Conservation (phyloP, 2,113 vertebrate species). For the Pontoporia blainvillei region DNA sequence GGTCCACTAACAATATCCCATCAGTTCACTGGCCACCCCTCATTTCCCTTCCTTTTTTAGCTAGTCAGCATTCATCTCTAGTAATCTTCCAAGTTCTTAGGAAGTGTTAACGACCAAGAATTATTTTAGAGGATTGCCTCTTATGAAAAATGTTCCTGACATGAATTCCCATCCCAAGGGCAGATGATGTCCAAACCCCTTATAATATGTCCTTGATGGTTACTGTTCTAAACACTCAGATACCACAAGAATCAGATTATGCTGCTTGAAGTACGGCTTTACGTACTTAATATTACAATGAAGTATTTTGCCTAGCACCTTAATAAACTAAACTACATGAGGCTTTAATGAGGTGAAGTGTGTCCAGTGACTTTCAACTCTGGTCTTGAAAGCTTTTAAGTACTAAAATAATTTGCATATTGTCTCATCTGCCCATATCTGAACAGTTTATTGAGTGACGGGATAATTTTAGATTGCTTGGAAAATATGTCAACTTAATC, state of each 20-base stretch:
- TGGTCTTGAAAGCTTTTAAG: neutral
- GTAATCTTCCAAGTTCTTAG: neutral
- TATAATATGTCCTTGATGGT: neutral
- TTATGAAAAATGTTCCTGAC: neutral
- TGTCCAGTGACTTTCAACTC: neutral
- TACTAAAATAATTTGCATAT: neutral
- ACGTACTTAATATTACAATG: neutral
- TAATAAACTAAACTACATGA: neutral
- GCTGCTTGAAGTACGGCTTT: neutral
- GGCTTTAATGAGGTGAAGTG: neutral
- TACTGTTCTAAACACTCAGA: neutral
- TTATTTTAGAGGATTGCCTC: neutral
- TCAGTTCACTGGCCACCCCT: neutral
- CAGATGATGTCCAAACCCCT: neutral
- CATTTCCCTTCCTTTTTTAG: neutral
- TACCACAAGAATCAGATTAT: neutral
- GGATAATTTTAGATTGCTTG: neutral
- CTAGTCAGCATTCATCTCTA: neutral
- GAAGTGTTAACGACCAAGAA: neutral
- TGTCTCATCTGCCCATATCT: neutral
- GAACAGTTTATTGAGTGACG: neutral
- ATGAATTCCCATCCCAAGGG: neutral
- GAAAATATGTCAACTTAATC: neutral
- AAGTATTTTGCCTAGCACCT: neutral
- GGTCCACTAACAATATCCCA: neutral